phyloP scores from a whole-genome alignment of 2,888 invertebrate genomes.

The Tiliacea aurago region DNA sequence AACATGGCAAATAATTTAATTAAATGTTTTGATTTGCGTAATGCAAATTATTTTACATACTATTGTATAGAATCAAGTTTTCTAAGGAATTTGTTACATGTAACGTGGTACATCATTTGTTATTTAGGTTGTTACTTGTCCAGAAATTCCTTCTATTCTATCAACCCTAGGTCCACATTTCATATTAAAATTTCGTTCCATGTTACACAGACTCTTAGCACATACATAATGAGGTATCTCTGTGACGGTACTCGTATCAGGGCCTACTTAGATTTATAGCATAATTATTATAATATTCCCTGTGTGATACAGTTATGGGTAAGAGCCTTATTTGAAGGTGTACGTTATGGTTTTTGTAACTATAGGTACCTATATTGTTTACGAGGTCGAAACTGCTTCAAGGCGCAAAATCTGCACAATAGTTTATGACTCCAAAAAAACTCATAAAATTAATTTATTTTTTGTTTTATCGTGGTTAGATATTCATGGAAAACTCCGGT shows the following conservation, averaged over 20 bases:
- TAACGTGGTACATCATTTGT: too few relatives aligned
- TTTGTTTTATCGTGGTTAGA: too few relatives aligned
- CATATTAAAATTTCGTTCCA: conserved; percentile 53
- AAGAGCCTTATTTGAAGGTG: conserved; percentile 9
- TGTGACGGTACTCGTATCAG: conserved; percentile 43
- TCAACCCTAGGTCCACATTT: conserved; percentile 43
- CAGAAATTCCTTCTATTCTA: not conserved
- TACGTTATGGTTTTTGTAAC: conserved; percentile 19
- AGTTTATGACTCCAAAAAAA: too few relatives aligned
- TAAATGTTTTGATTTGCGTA: too few relatives aligned
- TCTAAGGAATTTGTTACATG: too few relatives aligned
- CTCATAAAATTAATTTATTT: too few relatives aligned
- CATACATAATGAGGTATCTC: conserved; percentile 47
- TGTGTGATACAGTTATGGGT: conserved; percentile 13
- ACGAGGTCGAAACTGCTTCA: not conserved
- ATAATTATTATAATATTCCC: conserved; percentile 56
- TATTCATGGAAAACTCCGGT: too few relatives aligned
- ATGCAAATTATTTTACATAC: too few relatives aligned
- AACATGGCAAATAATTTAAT: too few relatives aligned
- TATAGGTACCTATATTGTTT: conserved; percentile 2
- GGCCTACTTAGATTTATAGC: conserved; percentile 51
- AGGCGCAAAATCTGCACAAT: too few relatives aligned
- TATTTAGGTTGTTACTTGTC: not conserved
- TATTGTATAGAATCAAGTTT: too few relatives aligned
- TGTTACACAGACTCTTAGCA: conserved; percentile 49